Evolutionary conservation across 1,140 invertebrate genomes (phyloP).

Genomic region (Hylaeus anthracinus): DNA sequence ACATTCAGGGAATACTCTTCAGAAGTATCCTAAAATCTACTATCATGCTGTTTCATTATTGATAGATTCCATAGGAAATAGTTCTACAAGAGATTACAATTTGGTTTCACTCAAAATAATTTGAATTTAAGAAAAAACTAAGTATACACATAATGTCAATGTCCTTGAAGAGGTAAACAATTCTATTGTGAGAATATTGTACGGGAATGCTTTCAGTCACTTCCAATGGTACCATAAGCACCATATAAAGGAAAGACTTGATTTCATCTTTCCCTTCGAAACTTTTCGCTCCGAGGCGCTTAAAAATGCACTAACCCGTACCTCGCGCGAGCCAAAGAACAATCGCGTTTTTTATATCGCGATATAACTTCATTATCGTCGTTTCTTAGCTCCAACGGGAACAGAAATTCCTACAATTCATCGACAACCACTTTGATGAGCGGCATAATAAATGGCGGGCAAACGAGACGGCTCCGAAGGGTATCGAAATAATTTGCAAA

Average conservation of each 20-base stretch:
- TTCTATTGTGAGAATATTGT: not conserved
- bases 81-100: no score
- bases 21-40: no score
- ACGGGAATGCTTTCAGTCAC: not conserved
- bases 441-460: conserved; percentile 28
- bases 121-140: no score
- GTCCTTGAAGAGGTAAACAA: not conserved
- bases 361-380: not conserved
- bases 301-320: not conserved
- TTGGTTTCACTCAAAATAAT: no score
- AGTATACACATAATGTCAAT: no score
- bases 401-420: conserved; percentile 1
- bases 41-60: no score
- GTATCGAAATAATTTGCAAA: not conserved
- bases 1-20: no score
- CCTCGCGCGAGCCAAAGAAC: not conserved
- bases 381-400: not conserved
- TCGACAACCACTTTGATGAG: conserved; percentile 16
- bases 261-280: not conserved
- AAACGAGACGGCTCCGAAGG: conserved; percentile 18
- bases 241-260: not conserved
- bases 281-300: not conserved
- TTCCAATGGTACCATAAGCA: not conserved
- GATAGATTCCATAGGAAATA: no score
- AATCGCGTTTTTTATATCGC: not conserved